Base-by-base conservation (phyloP, 2,113 vertebrate species). In the Campylomormyrus tamandua region DNA sequence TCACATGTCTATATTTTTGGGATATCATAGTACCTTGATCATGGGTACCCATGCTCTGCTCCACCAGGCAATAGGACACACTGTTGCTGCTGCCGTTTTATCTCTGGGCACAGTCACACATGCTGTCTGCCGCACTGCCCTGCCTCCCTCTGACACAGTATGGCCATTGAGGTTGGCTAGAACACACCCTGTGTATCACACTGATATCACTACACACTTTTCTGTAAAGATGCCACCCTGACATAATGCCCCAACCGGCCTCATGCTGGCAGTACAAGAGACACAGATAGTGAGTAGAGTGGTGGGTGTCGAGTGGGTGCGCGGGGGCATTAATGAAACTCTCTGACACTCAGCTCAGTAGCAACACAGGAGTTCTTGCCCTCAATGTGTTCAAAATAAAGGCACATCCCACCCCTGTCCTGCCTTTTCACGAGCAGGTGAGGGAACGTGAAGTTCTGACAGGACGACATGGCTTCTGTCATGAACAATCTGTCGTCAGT, bases 401-500 rank as follows among this genome's bases (percentile, higher is more conserved):
- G 2, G 19, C 19, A 49, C 42, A 85, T 9, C 49, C 31, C 49
- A 87, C 86, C 45, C 46, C 42, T 48, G 46, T 48, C 48, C 48
- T 31, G 45, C 13, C 48, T 50, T 86, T 86, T 48, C 27, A 53
- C 17, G 2, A 35, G 50, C 48, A 42, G n/a, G 70, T 70, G 19
- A 24, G 13, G 91, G 94, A 96, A 93, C 96, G 96, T 95, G 74
- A 96, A 94, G 93, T 94, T 94, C 92, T 91, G 95, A 97, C 95
- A 94, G 92, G 91, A 95, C 94, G 94, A 96, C 95, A 96, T 95
- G 95, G 95, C 96, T 97, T 95, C 95, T 97, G 96, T 97, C 97
- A 97, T 95, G 96, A 96, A 95, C 96, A 95, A 97, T 97, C 97
- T 97, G 96, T 93, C 95, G 94, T 93, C 94, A 94, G 94, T 93